Conservation (phyloP, 2,113 vertebrate species). For the Psophia crepitans region DNA sequence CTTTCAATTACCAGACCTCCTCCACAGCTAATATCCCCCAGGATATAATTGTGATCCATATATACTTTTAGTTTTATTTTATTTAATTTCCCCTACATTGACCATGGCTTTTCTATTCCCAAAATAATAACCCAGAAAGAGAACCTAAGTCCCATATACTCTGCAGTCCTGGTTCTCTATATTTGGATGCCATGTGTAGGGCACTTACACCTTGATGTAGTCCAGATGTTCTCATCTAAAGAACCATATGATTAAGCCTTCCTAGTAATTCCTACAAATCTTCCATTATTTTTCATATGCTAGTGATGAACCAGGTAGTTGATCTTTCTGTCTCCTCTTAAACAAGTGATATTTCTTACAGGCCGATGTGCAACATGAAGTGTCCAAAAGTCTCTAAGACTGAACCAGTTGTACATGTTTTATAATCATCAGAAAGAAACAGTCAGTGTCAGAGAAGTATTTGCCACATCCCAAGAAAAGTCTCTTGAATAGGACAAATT, state of each 20-base stretch:
- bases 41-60: neutral
- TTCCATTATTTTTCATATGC: accelerated
- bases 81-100: neutral
- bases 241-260: neutral
- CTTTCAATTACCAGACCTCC: neutral
- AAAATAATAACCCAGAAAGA: neutral
- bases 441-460: neutral
- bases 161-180: neutral
- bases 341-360: neutral
- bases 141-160: neutral
- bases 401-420: neutral
- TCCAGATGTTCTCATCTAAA: neutral
- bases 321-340: neutral
- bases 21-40: neutral
- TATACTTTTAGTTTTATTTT: neutral
- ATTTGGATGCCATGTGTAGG: neutral
- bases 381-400: neutral
- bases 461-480: neutral
- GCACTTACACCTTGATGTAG: neutral
- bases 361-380: neutral
- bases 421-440: neutral
- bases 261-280: neutral
- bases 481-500: accelerated
- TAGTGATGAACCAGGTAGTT: neutral
- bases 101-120: neutral